phyloP scores from a whole-genome alignment of 1,140 invertebrate genomes.

The Papilio polyxenes region DNA sequence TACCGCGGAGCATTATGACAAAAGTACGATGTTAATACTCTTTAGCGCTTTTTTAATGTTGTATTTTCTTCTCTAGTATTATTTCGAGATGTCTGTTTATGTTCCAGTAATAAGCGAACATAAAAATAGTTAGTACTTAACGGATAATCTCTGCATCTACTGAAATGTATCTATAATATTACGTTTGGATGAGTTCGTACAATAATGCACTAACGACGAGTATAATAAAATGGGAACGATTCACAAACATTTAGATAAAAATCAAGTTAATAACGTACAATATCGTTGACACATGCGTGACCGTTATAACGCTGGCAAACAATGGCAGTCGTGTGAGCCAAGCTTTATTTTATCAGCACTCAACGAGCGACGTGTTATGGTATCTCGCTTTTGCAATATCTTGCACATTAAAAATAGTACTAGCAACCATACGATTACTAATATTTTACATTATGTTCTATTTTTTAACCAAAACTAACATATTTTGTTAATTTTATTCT shows the following conservation, averaged over 20 bases:
- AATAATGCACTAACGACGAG: not conserved
- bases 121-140: too few species aligned
- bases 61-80: not conserved
- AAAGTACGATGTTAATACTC: not conserved
- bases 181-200: too few species aligned
- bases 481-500: too few species aligned
- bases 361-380: not conserved
- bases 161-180: too few species aligned
- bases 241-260: slow-evolving; percentile 28
- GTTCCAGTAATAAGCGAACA: too few species aligned
- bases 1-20: not conserved
- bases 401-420: not conserved
- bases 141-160: too few species aligned
- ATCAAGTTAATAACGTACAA: slow-evolving; percentile 27
- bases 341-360: slow-evolving; percentile 44
- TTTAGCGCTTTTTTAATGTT: not conserved
- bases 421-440: too few species aligned
- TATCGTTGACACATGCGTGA: slow-evolving; percentile 32
- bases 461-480: too few species aligned
- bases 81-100: too few species aligned
- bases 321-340: slow-evolving; percentile 35
- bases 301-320: slow-evolving; percentile 41
- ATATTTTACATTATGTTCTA: too few species aligned
- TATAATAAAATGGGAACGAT: not conserved
- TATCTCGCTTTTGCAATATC: not conserved